These are phyloP conservation scores for Drosophila jambulina DNA, from an alignment of 1,140 invertebrate species.

Conservation along the genomic window DNA sequence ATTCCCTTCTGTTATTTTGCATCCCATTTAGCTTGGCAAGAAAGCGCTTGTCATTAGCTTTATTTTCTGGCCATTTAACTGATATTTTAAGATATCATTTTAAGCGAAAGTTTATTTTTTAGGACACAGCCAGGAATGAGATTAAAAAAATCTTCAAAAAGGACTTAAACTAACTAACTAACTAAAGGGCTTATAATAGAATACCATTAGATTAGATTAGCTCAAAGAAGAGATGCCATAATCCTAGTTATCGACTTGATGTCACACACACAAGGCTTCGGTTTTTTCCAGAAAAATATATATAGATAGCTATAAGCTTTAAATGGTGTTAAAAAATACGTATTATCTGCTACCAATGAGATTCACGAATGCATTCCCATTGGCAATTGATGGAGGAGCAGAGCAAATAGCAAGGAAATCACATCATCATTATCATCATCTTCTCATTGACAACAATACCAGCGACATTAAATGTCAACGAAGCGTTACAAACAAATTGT, in stretches of 20 bases:
- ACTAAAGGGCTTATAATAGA: not conserved
- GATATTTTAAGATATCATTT: not conserved
- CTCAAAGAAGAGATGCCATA: too few species aligned
- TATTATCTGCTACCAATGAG: not conserved
- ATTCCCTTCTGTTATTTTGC: not conserved
- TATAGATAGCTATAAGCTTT: not conserved
- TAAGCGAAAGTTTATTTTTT: too few species aligned
- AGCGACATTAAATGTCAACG: slow-evolving; percentile 47
- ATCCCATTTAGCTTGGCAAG: not conserved
- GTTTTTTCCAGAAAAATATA: not conserved
- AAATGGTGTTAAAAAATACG: not conserved
- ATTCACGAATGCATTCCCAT: slow-evolving; percentile 5
- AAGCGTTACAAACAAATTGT: slow-evolving; percentile 36
- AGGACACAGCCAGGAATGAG: not conserved
- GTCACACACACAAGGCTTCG: not conserved
- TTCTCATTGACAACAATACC: slow-evolving; percentile 31
- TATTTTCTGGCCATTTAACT: slow-evolving; percentile 4
- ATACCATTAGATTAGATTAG: not conserved
- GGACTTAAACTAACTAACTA: too few species aligned
- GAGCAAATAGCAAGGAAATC: slow-evolving; percentile 39
- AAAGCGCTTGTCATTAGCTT: slow-evolving; percentile 8
- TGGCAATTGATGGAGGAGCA: slow-evolving; percentile 11
- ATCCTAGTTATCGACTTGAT: not conserved
- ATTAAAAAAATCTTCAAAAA: not conserved
- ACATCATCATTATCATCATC: slow-evolving; percentile 35